These are phyloP conservation scores for Pluvialis apricaria DNA, from an alignment of 2,113 vertebrate genomes.

Conservation along the genomic window DNA sequence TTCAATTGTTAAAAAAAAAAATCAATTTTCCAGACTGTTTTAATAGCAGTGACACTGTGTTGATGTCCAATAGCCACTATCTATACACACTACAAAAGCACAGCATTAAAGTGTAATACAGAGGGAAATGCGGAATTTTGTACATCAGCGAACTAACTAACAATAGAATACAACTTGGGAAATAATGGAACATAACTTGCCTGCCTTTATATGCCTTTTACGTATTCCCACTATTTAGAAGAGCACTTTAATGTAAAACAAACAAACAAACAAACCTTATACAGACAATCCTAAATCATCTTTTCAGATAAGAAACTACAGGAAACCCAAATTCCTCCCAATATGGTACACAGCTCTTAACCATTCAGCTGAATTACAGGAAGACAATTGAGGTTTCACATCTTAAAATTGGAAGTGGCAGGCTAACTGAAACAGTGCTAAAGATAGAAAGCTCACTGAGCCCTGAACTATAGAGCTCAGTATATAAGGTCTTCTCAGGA, in stretches of 20 bases:
- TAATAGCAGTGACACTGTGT: not conserved
- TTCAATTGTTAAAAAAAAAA: not conserved
- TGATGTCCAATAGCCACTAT: not conserved
- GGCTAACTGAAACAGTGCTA: not conserved
- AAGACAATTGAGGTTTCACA: not conserved
- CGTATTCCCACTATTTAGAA: not conserved
- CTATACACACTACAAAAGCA: not conserved
- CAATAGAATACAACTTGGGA: not conserved
- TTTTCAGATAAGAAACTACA: not conserved
- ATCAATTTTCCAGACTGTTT: not conserved
- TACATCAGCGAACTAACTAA: not conserved
- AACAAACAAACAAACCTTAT: not conserved
- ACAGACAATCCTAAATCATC: not conserved
- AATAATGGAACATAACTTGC: not conserved
- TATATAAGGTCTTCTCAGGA: not conserved
- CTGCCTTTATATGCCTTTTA: not conserved
- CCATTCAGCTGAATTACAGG: not conserved
- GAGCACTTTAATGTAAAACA: not conserved
- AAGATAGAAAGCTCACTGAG: not conserved
- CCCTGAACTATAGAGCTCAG: not conserved
- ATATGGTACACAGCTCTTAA: not conserved
- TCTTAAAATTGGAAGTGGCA: not conserved
- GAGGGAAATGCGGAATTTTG: not conserved
- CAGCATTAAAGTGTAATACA: not conserved
- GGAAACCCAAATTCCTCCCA: not conserved